These are phyloP conservation scores for Pachyramphus minor DNA, from an alignment of 2,113 vertebrate genomes.

Conservation along the genomic window DNA sequence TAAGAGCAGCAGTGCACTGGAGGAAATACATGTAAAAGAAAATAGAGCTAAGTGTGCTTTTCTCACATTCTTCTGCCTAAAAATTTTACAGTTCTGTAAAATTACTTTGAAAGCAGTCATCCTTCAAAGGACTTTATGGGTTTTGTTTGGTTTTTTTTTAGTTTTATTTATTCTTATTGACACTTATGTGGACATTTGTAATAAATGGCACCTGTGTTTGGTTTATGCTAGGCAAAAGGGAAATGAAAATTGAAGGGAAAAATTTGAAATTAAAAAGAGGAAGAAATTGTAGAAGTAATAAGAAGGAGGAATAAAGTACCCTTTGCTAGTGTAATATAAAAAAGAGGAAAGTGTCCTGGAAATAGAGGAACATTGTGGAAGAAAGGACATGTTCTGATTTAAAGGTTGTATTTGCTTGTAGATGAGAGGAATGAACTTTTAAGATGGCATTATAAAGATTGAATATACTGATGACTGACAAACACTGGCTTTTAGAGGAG, in stretches of 20 bases:
- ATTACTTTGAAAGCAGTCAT: not conserved
- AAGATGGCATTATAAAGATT: not conserved
- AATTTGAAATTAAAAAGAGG: not conserved
- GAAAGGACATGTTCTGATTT: not conserved
- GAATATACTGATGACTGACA: not conserved
- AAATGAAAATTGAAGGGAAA: not conserved
- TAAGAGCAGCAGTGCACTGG: not conserved
- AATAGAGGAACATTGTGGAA: not conserved
- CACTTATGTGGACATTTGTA: not conserved
- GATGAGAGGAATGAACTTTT: not conserved
- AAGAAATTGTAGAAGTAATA: not conserved
- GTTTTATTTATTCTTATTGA: not conserved
- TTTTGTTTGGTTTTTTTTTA: not conserved
- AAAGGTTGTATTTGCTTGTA: not conserved
- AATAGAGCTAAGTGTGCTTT: not conserved
- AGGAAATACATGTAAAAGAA: not conserved
- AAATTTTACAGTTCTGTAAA: not conserved
- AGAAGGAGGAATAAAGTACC: not conserved
- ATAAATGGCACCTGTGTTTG: not conserved
- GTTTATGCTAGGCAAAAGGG: not conserved
- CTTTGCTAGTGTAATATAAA: not conserved
- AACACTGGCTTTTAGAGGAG: not conserved
- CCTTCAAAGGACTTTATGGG: not conserved
- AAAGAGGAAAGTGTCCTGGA: not conserved
- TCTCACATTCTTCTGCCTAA: not conserved